Conservation (phyloP, 2,113 vertebrate genomes). For the Zosterops borbonicus region DNA sequence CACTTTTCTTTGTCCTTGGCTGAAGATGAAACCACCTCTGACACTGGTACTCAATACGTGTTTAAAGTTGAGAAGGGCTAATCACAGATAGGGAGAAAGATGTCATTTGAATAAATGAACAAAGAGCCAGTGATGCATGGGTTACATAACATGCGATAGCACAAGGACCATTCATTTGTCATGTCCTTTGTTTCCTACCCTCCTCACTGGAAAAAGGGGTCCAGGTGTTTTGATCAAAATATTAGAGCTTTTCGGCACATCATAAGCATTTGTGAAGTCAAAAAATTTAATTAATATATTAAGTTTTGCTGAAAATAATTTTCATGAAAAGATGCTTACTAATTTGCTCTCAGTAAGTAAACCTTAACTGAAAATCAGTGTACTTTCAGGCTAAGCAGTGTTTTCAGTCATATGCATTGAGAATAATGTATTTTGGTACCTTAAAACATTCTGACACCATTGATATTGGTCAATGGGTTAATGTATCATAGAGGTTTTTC, state of each 20-base stretch:
- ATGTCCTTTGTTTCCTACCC: background rate
- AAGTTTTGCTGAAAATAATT: background rate
- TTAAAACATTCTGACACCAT: background rate
- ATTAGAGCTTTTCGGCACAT: background rate
- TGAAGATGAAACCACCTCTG: background rate
- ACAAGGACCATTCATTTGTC: background rate
- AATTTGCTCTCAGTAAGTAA: background rate
- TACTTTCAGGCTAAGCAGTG: background rate
- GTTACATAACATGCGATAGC: background rate
- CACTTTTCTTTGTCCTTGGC: background rate
- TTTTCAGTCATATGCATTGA: background rate
- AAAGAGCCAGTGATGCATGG: background rate
- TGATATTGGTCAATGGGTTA: background rate
- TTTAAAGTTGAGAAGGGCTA: background rate
- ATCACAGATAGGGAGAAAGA: background rate
- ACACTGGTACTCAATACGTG: background rate
- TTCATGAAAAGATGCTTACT: background rate
- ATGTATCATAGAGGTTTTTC: background rate
- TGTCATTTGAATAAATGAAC: slow-evolving; percentile 7
- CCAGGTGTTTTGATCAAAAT: background rate
- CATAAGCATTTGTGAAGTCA: background rate
- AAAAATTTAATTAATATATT: background rate
- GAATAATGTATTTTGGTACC: background rate
- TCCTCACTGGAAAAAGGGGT: background rate
- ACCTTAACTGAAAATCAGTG: background rate